These are phyloP conservation scores for Leontopithecus rosalia DNA, from an alignment of 2,797 vertebrate species.

Conservation along the genomic window DNA sequence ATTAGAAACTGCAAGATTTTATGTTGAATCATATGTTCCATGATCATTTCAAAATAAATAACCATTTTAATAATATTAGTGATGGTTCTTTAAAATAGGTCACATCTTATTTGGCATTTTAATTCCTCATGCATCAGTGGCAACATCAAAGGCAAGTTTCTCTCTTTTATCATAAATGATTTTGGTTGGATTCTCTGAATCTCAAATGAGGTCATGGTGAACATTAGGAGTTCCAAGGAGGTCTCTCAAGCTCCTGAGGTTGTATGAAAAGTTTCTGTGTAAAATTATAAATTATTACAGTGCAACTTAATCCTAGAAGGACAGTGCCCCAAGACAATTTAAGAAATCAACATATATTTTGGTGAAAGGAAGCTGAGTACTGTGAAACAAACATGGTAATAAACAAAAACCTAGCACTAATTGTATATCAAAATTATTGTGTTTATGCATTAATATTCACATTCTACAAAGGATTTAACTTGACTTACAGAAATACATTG, in stretches of 20 bases:
- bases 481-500: neutral
- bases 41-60: constrained; percentile 2
- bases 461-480: neutral
- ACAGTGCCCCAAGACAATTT: neutral
- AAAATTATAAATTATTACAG: neutral
- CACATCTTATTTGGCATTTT: neutral
- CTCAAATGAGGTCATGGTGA: neutral
- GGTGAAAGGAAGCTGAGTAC: neutral
- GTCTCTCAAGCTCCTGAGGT: neutral
- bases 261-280: neutral
- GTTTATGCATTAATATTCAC: neutral
- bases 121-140: neutral
- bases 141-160: neutral
- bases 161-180: neutral
- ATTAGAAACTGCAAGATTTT: neutral
- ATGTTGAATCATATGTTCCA: neutral
- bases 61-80: neutral
- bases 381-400: neutral
- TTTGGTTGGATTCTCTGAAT: neutral
- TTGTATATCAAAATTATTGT: neutral
- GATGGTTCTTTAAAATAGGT: neutral
- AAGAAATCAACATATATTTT: neutral
- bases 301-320: neutral
- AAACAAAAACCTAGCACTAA: neutral
- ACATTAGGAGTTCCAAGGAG: neutral